phyloP scores from a whole-genome alignment of 2,113 vertebrate species.

The Chaetura pelagica region DNA sequence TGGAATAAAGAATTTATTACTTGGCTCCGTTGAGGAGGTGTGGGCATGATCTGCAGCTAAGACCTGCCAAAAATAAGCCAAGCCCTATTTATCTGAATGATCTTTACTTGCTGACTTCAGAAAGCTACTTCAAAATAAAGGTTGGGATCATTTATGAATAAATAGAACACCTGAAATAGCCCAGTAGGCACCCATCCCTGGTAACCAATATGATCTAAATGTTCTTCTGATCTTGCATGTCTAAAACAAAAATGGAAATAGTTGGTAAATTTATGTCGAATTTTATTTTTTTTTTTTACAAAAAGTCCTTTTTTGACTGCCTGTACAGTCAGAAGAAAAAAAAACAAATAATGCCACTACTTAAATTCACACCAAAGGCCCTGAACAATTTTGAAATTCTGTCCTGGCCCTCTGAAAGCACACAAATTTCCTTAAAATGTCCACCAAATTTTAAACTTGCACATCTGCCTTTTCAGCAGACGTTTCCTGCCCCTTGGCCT shows the following conservation, averaged over 20 bases:
- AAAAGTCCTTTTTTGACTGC: neutral
- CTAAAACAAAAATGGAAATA: slow-evolving; percentile 12
- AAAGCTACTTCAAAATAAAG: slow-evolving; percentile 60
- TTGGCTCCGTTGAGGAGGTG: neutral
- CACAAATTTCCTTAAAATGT: neutral
- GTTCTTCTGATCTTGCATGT: neutral
- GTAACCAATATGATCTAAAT: neutral
- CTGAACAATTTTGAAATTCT: neutral
- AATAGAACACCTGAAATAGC: neutral
- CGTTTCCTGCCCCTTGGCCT: rapidly evolving
- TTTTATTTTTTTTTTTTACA: neutral
- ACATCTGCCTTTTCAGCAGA: neutral
- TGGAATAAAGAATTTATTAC: neutral
- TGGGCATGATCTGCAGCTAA: neutral
- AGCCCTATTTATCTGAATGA: slow-evolving; percentile 48
- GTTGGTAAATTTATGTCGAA: neutral
- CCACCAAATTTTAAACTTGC: neutral
- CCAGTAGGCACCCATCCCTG: neutral
- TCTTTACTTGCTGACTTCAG: slow-evolving; percentile 45
- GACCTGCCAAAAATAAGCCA: slow-evolving; percentile 52
- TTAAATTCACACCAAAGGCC: neutral
- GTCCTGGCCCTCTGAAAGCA: rapidly evolving
- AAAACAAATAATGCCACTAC: neutral
- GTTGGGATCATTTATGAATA: neutral
- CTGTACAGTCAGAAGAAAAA: neutral